Conservation (phyloP, 2,113 vertebrate species). For the Lagopus muta region DNA sequence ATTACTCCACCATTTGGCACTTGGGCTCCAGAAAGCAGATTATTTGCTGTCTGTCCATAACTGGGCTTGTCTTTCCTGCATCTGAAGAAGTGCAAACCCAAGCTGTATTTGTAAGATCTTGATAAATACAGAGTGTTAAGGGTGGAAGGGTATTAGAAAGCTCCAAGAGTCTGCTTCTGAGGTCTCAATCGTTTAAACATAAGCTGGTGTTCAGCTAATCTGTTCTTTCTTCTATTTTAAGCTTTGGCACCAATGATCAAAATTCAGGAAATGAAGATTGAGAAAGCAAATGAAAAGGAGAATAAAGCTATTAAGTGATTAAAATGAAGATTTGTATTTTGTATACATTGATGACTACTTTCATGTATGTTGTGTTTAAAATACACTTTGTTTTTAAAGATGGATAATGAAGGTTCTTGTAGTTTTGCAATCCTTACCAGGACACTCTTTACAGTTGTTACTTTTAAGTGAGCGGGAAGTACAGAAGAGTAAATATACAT, state of each 20-base stretch:
- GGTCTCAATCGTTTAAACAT: not conserved
- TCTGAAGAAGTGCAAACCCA: not conserved
- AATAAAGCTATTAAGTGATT: slow-evolving; percentile 65
- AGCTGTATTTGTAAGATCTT: not conserved
- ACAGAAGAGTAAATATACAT: not conserved
- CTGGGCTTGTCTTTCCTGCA: not conserved
- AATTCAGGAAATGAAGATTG: slow-evolving; percentile 69
- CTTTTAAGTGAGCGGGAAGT: not conserved
- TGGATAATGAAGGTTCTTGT: slow-evolving; percentile 55
- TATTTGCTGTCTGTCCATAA: not conserved
- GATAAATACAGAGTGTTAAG: not conserved
- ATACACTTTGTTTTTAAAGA: slow-evolving; percentile 12
- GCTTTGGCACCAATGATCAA: slow-evolving; percentile 72
- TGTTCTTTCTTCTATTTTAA: slow-evolving; percentile 69
- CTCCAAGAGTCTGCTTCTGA: not conserved
- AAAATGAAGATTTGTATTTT: slow-evolving; percentile 49
- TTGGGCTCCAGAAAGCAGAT: not conserved
- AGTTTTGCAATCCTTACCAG: slow-evolving; percentile 9
- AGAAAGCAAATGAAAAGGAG: slow-evolving; percentile 72
- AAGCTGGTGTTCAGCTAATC: not conserved
- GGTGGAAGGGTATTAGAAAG: not conserved
- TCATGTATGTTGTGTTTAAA: slow-evolving; percentile 21
- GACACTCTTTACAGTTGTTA: not conserved
- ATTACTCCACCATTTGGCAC: not conserved
- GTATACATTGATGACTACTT: not conserved